Evolutionary conservation across 1,140 invertebrate genomes (phyloP).

Genomic region (Drosophila nikananu): DNA sequence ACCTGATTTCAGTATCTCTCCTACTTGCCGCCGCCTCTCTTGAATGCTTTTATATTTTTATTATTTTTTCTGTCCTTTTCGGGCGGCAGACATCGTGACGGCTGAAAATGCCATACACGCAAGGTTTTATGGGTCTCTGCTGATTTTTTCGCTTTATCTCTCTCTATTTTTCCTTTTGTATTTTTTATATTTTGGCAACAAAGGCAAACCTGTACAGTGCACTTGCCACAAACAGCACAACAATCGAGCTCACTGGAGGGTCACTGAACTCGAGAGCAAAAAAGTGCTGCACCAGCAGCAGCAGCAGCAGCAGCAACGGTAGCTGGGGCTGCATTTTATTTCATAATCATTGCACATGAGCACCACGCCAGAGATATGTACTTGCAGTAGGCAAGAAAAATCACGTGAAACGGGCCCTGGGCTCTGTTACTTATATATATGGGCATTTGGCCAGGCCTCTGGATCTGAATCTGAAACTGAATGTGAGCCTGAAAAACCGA

Average conservation of each 20-base stretch:
- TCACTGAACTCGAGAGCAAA: slow-evolving; percentile 66
- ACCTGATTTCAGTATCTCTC: slow-evolving; percentile 44
- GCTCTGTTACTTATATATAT: slow-evolving; percentile 50
- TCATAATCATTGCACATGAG: slow-evolving; percentile 77
- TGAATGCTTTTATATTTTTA: slow-evolving; percentile 37
- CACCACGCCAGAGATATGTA: slow-evolving; percentile 14
- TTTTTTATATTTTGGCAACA: slow-evolving; percentile 67
- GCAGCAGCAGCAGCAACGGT: slow-evolving; percentile 43
- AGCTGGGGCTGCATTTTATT: slow-evolving; percentile 67
- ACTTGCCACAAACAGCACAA: slow-evolving; percentile 72
- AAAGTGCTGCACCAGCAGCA: slow-evolving; percentile 39
- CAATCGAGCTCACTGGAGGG: slow-evolving; percentile 52
- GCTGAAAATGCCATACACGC: slow-evolving; percentile 73
- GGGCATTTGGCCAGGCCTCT: slow-evolving; percentile 46
- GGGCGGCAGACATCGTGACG: slow-evolving; percentile 76
- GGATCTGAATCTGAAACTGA: slow-evolving; percentile 14
- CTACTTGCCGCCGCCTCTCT: background rate
- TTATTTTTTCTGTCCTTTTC: slow-evolving; percentile 35
- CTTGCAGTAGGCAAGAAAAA: slow-evolving; percentile 57
- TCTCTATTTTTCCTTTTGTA: slow-evolving; percentile 20
- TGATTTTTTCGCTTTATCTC: slow-evolving; percentile 30
- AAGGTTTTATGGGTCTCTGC: slow-evolving; percentile 57
- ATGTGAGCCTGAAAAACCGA: slow-evolving; percentile 23
- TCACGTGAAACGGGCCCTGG: slow-evolving; percentile 69
- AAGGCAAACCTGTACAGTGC: slow-evolving; percentile 77